Conservation (phyloP, 2,797 vertebrate species). For the Mormyrops boulengeri region DNA sequence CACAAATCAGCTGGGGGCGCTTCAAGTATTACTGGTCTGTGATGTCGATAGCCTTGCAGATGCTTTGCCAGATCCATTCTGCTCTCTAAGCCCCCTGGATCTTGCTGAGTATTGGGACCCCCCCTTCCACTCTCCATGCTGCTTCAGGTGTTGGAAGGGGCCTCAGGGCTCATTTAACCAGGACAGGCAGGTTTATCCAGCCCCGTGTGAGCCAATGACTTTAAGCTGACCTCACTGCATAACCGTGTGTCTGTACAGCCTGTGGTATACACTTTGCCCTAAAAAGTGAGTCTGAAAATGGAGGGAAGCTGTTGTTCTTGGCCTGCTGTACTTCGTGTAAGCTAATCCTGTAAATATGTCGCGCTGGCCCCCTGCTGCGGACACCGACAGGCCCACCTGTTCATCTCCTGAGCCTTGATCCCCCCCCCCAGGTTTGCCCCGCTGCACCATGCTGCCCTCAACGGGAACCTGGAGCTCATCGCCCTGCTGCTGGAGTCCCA, state of each 20-base stretch:
- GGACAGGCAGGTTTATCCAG: not conserved
- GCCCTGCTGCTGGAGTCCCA: constrained; percentile 89
- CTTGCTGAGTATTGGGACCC: not conserved
- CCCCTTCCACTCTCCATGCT: not conserved
- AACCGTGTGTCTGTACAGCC: not conserved
- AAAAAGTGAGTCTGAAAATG: not conserved
- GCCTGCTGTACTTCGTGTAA: constrained; percentile 26
- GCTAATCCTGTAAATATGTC: not conserved
- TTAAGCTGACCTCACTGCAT: not conserved
- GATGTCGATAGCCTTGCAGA: not conserved
- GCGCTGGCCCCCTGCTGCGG: not conserved
- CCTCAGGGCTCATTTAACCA: not conserved
- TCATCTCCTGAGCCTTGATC: constrained; percentile 17
- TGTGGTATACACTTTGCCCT: not conserved
- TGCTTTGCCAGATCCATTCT: not conserved
- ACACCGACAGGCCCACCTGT: not conserved
- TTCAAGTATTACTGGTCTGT: not conserved
- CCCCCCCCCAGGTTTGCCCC: constrained; percentile 73
- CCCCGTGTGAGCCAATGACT: not conserved
- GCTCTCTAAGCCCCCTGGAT: not conserved
- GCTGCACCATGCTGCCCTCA: constrained; percentile 89
- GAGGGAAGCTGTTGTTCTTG: constrained; percentile 12
- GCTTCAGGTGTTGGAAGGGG: not conserved
- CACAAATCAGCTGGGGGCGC: not conserved
- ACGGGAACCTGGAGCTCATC: constrained; percentile 91